Conservation (phyloP, 2,797 vertebrate genomes). For the Clarias laeviceps region DNA sequence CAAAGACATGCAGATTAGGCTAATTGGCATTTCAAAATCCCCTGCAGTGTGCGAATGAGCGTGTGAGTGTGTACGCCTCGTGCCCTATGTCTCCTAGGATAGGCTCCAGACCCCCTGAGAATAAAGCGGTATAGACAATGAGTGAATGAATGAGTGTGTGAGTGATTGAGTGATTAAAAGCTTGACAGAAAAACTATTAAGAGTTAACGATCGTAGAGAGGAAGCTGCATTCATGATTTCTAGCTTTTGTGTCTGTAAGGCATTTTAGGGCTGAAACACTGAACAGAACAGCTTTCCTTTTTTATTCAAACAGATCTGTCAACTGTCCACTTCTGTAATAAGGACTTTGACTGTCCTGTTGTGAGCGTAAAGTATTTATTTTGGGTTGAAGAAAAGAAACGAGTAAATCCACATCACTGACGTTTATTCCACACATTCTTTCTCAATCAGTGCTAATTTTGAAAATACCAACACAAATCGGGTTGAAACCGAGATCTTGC, state of each 20-base stretch:
- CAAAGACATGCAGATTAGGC: too few relatives aligned
- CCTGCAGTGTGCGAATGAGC: too few relatives aligned
- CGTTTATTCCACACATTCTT: not conserved
- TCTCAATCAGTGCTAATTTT: not conserved
- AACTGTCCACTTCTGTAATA: not conserved
- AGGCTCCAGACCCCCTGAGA: too few relatives aligned
- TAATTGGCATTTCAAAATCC: too few relatives aligned
- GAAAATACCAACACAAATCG: not conserved
- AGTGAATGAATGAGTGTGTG: too few relatives aligned
- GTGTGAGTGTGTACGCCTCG: too few relatives aligned
- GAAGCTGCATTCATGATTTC: not conserved
- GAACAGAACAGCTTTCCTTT: not conserved
- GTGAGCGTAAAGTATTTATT: not conserved
- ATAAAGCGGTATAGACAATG: too few relatives aligned
- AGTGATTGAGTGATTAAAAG: not conserved
- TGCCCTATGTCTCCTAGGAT: too few relatives aligned
- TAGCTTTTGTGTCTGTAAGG: not conserved
- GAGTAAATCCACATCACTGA: not conserved
- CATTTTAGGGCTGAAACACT: not conserved
- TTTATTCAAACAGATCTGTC: not conserved
- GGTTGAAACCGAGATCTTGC: not conserved
- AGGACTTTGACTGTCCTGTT: too few relatives aligned
- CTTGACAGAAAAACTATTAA: not conserved
- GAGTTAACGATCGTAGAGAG: not conserved
- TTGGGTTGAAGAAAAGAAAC: not conserved